Percentiles rank a stretch among this genome's conserved stretches.
phyloP scores from a whole-genome alignment of 2,113 vertebrate genomes.

The Rhea americana region DNA sequence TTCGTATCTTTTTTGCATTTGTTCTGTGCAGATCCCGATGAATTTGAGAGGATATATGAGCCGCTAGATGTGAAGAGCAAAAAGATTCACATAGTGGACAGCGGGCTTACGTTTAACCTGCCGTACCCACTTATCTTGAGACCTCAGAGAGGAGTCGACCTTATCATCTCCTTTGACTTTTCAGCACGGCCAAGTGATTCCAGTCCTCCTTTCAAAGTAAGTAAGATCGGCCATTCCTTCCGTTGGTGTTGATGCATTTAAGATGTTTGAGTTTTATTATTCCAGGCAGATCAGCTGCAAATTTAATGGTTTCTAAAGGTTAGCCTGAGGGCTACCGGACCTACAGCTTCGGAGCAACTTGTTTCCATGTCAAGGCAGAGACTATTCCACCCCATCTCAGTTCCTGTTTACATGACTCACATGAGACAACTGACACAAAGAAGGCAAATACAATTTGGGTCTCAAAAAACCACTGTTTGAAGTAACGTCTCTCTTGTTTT shows the following conservation, averaged over 20 bases:
- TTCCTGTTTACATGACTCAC: conserved; percentile 42
- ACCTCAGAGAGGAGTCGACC: conserved; percentile 88
- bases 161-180: conserved; percentile 97
- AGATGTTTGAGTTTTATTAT: neutral
- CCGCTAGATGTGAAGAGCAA: conserved; percentile 97
- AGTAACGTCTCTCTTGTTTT: neutral
- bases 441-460: neutral
- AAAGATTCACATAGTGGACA: conserved; percentile 97
- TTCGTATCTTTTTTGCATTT: neutral
- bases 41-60: conserved; percentile 96
- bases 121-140: conserved; percentile 92
- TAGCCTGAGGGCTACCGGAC: neutral
- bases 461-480: neutral
- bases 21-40: conserved; percentile 85
- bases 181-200: conserved; percentile 94
- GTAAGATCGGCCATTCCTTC: neutral
- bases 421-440: neutral
- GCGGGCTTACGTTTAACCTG: conserved; percentile 94
- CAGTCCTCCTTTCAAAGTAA: conserved; percentile 96
- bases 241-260: neutral
- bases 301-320: neutral
- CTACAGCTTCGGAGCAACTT: neutral
- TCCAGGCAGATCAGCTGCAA: neutral
- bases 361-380: neutral
- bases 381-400: neutral